These are phyloP conservation scores for Paralichthys olivaceus DNA, from an alignment of 2,113 vertebrate genomes.

Conservation along the genomic window DNA sequence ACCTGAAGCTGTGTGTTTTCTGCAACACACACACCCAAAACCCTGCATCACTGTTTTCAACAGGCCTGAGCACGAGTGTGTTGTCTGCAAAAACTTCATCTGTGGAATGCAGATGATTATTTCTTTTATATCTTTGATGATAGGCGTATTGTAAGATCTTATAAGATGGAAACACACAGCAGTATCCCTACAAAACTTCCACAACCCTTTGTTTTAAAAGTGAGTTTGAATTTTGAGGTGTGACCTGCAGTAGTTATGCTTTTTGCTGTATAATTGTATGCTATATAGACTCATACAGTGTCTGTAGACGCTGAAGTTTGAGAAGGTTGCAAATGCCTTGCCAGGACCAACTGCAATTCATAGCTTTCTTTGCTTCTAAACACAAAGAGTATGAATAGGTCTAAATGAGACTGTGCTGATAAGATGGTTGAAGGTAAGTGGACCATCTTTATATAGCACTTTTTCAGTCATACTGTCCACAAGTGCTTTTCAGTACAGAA, in stretches of 20 bases:
- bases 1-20: slow-evolving; percentile 29
- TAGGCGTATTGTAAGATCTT: background rate
- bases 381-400: background rate
- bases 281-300: background rate
- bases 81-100: slow-evolving; percentile 11
- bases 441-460: too few relatives aligned
- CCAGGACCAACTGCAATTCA: background rate
- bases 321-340: background rate
- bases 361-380: background rate
- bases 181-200: too few relatives aligned
- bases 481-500: background rate
- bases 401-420: background rate
- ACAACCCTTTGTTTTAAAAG: background rate
- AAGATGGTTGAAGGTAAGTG: background rate
- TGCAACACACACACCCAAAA: slow-evolving; percentile 16
- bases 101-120: slow-evolving; percentile 27
- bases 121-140: slow-evolving; percentile 2
- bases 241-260: background rate
- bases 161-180: background rate
- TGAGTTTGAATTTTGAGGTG: background rate
- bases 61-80: slow-evolving; percentile 15
- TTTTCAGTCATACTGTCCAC: background rate
- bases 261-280: too few relatives aligned
- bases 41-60: background rate
- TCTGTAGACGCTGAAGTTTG: too few relatives aligned